Base-by-base conservation (phyloP, 2,797 vertebrate species). In the Parotocinclus haroldoi region DNA sequence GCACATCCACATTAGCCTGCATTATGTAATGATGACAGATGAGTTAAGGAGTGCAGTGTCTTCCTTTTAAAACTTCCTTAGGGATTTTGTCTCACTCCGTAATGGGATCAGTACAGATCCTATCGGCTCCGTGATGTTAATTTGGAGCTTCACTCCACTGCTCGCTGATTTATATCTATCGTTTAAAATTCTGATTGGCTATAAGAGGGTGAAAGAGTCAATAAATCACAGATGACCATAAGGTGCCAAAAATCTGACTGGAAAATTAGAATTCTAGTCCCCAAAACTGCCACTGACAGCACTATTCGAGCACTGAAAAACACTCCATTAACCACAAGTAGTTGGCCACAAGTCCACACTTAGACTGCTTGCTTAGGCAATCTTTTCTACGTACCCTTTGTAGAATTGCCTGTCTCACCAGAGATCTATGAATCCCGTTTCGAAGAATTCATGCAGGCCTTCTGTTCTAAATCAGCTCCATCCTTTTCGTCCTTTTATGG, bases 401-500 rank as follows among this genome's bases (percentile, higher is more conserved):
- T 42, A 39, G 55, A 36, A 44, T 67, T 58, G 70, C 71, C 69
- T 73, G 69, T 71, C 63, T 63, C 55, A 69, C 64, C 55, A 69
- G 62, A 78, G 68, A 79, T 76, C 69, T 76, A 48, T 81, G 61
- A 79, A 76, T 74, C 48, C 70, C 66, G 71, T 68, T 56, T 46
- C 54, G 56, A 67, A 71, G 60, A 71, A 69, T 68, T 77, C 3
- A 4, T 74, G 69, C 68, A 66, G 68, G 51, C 13, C 49, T 59
- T 62, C 60, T 59, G 64, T 69, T 53, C 3, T 86, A 84, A 86
- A 87, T 89, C 77, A 81, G 61, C 11, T 4, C 45, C 55, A 73
- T 73, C 75, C 13, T 73, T 45, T 58, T 38, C 75, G 19, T 85
- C 88, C 89, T 88, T 90, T 91, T 90, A 89, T 87, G 89, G 89